Percentiles rank a stretch among this genome's conserved stretches.
These are phyloP conservation scores for zebrafish (Danio rerio) DNA, from an alignment of 2,113 vertebrate genomes.

Conservation along the genomic window DNA sequence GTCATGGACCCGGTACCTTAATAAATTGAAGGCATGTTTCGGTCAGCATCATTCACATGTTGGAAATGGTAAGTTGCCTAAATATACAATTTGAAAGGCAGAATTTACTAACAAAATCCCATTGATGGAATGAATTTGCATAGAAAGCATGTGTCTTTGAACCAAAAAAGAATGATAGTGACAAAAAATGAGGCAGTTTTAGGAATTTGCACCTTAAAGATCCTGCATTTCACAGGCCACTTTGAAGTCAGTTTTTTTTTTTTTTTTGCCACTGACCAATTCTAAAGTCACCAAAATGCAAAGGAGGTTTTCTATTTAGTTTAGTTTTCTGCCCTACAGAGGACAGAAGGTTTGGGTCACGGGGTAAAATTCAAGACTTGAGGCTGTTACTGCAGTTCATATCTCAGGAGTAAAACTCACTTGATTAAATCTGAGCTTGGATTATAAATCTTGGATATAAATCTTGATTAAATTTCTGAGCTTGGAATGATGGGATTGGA, in stretches of 20 bases:
- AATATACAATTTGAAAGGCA: neutral
- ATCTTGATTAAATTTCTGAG: too few relatives aligned
- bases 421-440: neutral
- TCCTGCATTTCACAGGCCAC: conserved; percentile 18
- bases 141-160: neutral
- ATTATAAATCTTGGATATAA: too few relatives aligned
- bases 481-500: neutral
- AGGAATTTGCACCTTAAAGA: conserved; percentile 18
- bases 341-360: conserved; percentile 20
- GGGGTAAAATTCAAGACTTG: neutral
- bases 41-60: neutral
- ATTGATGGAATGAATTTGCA: neutral
- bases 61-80: neutral
- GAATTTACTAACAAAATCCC: neutral
- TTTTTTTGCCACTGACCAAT: neutral
- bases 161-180: neutral
- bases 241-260: conserved; percentile 22
- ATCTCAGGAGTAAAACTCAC: conserved; percentile 14
- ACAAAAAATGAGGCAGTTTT: neutral
- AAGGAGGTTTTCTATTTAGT: neutral
- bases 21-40: neutral
- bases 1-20: too few relatives aligned
- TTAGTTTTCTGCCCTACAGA: conserved; percentile 4
- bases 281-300: conserved; percentile 2
- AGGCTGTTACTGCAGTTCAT: neutral